Percentiles rank a stretch among this genome's conserved stretches.
phyloP scores from a whole-genome alignment of 2,113 vertebrate species.

The Mus pahari region DNA sequence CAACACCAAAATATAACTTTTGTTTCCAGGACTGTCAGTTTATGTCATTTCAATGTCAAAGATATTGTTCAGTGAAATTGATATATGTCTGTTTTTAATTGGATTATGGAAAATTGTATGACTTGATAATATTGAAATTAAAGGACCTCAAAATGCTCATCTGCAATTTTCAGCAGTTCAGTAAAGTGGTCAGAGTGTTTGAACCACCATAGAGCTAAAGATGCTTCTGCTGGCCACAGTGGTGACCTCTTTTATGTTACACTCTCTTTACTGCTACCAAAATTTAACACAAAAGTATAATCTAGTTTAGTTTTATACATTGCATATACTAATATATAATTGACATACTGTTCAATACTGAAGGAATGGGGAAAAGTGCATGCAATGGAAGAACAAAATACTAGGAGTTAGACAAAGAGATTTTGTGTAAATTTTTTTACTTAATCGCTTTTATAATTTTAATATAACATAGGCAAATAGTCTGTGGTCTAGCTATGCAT shows the following conservation, averaged over 20 bases:
- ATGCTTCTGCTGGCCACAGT: not conserved
- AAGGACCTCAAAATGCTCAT: not conserved
- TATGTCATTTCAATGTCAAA: constrained; percentile 60
- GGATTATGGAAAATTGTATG: constrained; percentile 36
- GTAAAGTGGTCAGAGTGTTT: not conserved
- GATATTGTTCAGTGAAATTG: constrained; percentile 36
- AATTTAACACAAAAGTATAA: not conserved
- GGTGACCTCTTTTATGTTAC: not conserved
- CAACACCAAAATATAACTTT: not conserved
- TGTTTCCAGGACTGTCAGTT: constrained; percentile 64
- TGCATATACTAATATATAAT: not conserved
- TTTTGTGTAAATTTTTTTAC: not conserved
- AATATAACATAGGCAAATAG: not conserved
- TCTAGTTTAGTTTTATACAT: not conserved
- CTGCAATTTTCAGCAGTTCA: not conserved
- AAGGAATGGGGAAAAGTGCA: not conserved
- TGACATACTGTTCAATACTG: not conserved
- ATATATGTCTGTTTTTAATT: constrained; percentile 14
- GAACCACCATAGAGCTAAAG: not conserved
- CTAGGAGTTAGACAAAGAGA: not conserved
- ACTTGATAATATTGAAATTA: constrained; percentile 28
- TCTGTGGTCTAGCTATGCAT: not conserved
- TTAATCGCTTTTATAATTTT: not conserved
- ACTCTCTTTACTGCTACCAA: not conserved
- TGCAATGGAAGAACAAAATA: not conserved